These are phyloP conservation scores for Arremon brunneinucha DNA, from an alignment of 2,797 vertebrate genomes.

Conservation along the genomic window DNA sequence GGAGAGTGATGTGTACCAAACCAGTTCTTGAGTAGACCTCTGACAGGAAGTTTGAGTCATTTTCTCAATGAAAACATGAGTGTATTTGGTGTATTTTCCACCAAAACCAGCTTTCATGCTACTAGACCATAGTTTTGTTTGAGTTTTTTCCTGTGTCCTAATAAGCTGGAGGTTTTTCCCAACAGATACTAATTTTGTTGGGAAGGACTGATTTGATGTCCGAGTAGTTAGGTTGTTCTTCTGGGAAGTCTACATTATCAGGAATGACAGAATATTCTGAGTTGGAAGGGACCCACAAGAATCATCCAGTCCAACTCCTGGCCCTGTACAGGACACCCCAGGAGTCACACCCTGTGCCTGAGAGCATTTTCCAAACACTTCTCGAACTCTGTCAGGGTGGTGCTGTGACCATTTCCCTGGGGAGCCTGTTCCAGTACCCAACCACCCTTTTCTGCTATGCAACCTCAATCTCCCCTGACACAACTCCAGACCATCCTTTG, in stretches of 20 bases:
- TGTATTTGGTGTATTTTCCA: not conserved
- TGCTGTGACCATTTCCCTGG: not conserved
- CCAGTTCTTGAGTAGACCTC: not conserved
- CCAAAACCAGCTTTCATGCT: not conserved
- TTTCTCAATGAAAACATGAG: not conserved
- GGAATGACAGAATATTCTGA: not conserved
- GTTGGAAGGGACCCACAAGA: not conserved
- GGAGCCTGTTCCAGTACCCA: not conserved
- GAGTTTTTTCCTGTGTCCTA: not conserved
- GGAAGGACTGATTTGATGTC: not conserved
- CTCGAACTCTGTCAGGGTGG: too few species aligned
- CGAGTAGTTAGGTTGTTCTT: not conserved
- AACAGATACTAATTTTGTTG: not conserved
- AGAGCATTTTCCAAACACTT: not conserved
- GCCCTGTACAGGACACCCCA: not conserved
- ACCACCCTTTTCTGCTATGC: not conserved
- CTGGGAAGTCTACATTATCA: not conserved
- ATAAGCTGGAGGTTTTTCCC: not conserved
- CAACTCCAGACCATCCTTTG: not conserved
- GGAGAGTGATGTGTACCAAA: not conserved
- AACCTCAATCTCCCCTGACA: not conserved
- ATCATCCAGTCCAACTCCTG: not conserved
- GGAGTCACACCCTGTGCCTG: not conserved
- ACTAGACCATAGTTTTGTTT: not conserved
- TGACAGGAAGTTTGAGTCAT: not conserved